Evolutionary conservation across 2,797 vertebrate genomes (phyloP).

Genomic region (Sebastes steindachneri): DNA sequence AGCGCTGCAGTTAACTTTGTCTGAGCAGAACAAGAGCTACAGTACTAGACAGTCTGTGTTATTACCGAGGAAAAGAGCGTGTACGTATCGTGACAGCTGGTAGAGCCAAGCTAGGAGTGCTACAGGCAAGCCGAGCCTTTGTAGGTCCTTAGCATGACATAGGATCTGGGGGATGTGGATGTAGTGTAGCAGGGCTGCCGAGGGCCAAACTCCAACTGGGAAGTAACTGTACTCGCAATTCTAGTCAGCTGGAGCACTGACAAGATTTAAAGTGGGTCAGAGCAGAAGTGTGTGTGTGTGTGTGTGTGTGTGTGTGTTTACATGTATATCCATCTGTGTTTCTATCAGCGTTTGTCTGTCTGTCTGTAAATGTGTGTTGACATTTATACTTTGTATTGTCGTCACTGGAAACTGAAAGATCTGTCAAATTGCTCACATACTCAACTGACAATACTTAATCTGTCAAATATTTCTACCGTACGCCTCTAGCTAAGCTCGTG

Average conservation of each 20-base stretch:
- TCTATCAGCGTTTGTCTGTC: background rate
- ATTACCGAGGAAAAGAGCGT: conserved; percentile 29
- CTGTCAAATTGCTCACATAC: conserved; percentile 1
- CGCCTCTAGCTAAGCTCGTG: background rate
- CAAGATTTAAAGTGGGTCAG: conserved; percentile 72
- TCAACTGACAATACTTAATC: background rate
- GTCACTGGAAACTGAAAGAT: conserved; percentile 11
- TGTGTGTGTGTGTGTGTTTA: background rate
- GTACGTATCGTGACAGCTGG: conserved; percentile 62
- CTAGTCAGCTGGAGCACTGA: conserved; percentile 47
- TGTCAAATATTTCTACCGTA: conserved; percentile 4
- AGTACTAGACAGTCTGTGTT: conserved; percentile 26
- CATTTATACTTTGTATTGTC: conserved; percentile 11
- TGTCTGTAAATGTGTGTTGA: conserved; percentile 17
- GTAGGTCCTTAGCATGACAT: conserved; percentile 57
- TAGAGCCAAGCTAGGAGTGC: conserved; percentile 42
- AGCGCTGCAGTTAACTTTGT: conserved; percentile 42
- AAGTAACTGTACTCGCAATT: conserved; percentile 60
- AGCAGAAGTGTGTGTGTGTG: conserved; percentile 18
- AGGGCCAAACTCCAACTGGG: conserved; percentile 61
- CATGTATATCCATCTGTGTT: conserved; percentile 22
- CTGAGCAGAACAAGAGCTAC: conserved; percentile 35
- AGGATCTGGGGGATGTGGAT: conserved; percentile 58
- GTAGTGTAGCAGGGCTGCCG: conserved; percentile 41
- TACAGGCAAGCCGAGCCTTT: conserved; percentile 43